Evolutionary conservation across 1,140 invertebrate species (phyloP).

Genomic region (Argopecten irradians): DNA sequence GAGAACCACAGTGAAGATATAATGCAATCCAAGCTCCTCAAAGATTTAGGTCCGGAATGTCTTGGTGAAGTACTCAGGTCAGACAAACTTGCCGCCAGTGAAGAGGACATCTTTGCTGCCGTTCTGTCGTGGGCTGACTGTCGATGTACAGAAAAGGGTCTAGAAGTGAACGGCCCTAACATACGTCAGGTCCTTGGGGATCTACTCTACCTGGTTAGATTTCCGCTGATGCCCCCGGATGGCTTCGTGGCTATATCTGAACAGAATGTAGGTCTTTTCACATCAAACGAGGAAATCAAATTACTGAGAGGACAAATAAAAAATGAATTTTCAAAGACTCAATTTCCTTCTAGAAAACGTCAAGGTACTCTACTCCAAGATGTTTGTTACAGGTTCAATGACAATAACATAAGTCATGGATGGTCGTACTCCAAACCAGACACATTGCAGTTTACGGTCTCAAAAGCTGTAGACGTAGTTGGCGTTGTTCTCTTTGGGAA

Average conservation of each 20-base stretch:
- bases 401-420: neutral
- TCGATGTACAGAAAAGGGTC: constrained; percentile 35
- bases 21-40: constrained; percentile 41
- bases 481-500: constrained; percentile 25
- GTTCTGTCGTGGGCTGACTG: constrained; percentile 46
- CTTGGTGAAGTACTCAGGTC: constrained; percentile 43
- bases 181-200: constrained; percentile 35
- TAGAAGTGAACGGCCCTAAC: constrained; percentile 34
- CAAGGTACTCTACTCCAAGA: neutral
- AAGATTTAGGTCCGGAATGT: constrained; percentile 47
- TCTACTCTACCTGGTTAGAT: constrained; percentile 47
- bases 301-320: constrained; percentile 38
- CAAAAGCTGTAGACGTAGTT: neutral
- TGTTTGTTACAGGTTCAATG: constrained; percentile 30
- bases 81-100: constrained; percentile 41
- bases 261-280: neutral
- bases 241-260: constrained; percentile 41
- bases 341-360: neutral
- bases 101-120: constrained; percentile 42
- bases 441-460: neutral
- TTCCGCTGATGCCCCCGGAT: constrained; percentile 50
- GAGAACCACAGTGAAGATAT: constrained; percentile 36
- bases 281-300: constrained; percentile 12
- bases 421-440: neutral
- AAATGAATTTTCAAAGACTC: neutral